Percentiles rank a stretch among this genome's conserved stretches.
phyloP scores from a whole-genome alignment of 1,140 invertebrate genomes.

The Colletes gigas region DNA sequence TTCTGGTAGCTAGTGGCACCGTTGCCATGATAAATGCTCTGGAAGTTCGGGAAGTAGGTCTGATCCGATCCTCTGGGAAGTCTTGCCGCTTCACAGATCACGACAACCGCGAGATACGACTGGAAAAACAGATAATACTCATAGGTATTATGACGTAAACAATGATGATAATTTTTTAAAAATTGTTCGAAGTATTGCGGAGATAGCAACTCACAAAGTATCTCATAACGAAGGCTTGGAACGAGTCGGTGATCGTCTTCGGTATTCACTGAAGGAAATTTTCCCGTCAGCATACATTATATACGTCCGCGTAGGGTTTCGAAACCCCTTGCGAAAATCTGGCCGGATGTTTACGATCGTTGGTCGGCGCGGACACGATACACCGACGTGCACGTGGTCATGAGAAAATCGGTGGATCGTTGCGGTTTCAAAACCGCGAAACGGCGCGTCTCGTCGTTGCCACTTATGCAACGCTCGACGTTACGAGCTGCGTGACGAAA shows the following conservation, averaged over 20 bases:
- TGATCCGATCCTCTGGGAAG: constrained; percentile 63
- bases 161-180: too few relatives aligned
- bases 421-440: constrained; percentile 67
- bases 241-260: constrained; percentile 2
- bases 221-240: constrained; percentile 38
- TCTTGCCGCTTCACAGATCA: constrained; percentile 61
- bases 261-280: constrained; percentile 49
- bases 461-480: constrained; percentile 60
- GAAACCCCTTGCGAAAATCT: constrained; percentile 69
- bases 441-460: constrained; percentile 66
- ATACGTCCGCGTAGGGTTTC: constrained; percentile 62
- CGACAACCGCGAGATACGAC: constrained; percentile 60
- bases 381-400: constrained; percentile 16
- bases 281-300: constrained; percentile 62
- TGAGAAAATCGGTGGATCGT: constrained; percentile 57
- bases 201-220: constrained; percentile 38
- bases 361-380: constrained; percentile 2
- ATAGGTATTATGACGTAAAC: too few relatives aligned
- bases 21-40: constrained; percentile 69
- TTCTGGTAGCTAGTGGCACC: constrained; percentile 75
- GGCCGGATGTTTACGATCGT: constrained; percentile 72
- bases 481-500: constrained; percentile 62
- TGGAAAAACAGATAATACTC: constrained; percentile 50
- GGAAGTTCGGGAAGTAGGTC: constrained; percentile 70
- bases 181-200: too few relatives aligned